Conservation (phyloP, 2,888 invertebrate genomes). For the Cephus nigrinus region DNA sequence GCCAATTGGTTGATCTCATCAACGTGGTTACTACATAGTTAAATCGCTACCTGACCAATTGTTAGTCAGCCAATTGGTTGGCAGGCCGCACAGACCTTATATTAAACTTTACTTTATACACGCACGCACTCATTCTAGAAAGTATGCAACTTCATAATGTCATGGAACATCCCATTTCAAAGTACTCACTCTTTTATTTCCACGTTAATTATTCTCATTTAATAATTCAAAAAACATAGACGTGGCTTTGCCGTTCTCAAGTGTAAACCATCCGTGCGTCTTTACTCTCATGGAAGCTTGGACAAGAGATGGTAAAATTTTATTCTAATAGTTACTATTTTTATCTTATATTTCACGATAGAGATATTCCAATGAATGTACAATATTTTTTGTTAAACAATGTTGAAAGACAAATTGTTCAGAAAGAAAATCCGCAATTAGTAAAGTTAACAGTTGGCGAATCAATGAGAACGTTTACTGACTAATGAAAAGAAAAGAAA, state of each 20-base stretch:
- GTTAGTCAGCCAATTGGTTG: not conserved
- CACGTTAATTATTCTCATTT: not conserved
- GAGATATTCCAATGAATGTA: constrained; percentile 22
- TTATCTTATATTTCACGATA: not conserved
- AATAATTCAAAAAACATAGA: constrained; percentile 6
- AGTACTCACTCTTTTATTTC: not conserved
- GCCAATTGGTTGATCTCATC: not conserved
- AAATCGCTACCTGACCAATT: not conserved
- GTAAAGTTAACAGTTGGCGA: too few species aligned
- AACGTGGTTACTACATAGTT: not conserved
- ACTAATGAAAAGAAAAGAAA: too few species aligned
- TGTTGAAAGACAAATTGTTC: constrained; percentile 18
- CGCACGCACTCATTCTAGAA: constrained; percentile 32
- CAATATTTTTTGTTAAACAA: constrained; percentile 20
- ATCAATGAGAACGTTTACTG: too few species aligned
- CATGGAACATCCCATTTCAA: constrained; percentile 52
- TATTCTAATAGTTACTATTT: not conserved
- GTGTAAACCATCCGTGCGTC: not conserved
- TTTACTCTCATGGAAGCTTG: not conserved
- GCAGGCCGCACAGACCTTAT: constrained; percentile 10
- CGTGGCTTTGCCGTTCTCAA: constrained; percentile 6
- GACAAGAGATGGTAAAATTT: not conserved
- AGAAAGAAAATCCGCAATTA: not conserved
- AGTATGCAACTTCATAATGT: constrained; percentile 49
- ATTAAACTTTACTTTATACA: constrained; percentile 25